Evolutionary conservation across 1,140 invertebrate genomes (phyloP).

Genomic region (Rhagoletis zephyria): DNA sequence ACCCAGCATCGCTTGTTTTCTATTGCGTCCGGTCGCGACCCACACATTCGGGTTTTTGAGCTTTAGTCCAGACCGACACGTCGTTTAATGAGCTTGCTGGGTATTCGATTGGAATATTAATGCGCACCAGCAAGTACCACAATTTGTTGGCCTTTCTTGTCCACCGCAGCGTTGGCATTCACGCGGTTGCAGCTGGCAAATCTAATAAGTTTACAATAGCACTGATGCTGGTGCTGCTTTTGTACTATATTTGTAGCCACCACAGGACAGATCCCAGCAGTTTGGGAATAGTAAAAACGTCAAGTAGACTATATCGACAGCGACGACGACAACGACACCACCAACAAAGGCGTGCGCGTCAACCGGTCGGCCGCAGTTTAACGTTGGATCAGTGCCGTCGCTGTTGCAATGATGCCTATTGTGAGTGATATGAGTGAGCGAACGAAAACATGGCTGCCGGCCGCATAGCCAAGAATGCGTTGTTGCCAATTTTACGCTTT

Average conservation of each 20-base stretch:
- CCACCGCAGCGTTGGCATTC: conserved; percentile 17
- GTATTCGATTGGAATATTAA: conserved; percentile 47
- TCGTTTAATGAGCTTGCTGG: neutral
- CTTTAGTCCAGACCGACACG: neutral
- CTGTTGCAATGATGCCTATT: neutral
- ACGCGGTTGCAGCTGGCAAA: conserved; percentile 35
- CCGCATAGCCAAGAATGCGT: conserved; percentile 42
- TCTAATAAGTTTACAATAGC: conserved; percentile 47
- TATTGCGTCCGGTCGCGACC: conserved; percentile 31
- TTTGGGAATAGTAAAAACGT: conserved; percentile 26
- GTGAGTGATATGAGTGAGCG: conserved; percentile 13
- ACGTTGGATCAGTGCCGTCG: neutral
- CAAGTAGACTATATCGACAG: neutral
- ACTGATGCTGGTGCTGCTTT: neutral
- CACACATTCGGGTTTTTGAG: neutral
- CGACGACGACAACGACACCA: neutral
- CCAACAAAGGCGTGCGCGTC: neutral
- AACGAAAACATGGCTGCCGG: conserved; percentile 54
- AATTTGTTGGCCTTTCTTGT: neutral
- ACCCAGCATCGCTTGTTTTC: conserved; percentile 24
- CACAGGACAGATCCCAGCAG: neutral
- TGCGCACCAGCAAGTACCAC: neutral
- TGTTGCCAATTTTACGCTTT: conserved; percentile 59
- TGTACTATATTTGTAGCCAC: no score
- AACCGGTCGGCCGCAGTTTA: neutral